These are phyloP conservation scores for Astreopora myriophthalma DNA, from an alignment of 64 coral and sea anemone species.

Conservation along the genomic window DNA sequence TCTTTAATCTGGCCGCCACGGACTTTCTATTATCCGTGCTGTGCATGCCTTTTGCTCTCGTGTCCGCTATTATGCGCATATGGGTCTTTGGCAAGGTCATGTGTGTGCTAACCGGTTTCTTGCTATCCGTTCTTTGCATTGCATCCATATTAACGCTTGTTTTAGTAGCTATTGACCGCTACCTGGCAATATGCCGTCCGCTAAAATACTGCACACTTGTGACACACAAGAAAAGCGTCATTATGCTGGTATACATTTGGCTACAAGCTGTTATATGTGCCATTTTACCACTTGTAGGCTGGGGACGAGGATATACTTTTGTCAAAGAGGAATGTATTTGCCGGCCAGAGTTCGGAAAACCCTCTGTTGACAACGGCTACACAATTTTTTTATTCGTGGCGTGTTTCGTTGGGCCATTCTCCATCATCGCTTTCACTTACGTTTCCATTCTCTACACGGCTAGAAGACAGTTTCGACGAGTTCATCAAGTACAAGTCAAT, in stretches of 20 bases:
- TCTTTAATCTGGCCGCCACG: conserved; percentile 83
- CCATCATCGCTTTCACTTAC: conserved; percentile 73
- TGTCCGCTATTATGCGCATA: conserved; percentile 59
- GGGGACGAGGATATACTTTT: conserved; percentile 78
- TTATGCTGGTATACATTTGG: conserved; percentile 80
- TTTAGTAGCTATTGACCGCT: conserved; percentile 85
- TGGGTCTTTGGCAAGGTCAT: conserved; percentile 82
- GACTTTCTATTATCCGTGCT: conserved; percentile 81
- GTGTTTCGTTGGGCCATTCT: conserved; percentile 77
- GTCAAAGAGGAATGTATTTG: conserved; percentile 71
- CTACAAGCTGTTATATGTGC: conserved; percentile 61
- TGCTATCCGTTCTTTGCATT: conserved; percentile 83
- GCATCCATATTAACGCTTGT: conserved; percentile 81
- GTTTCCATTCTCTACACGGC: conserved; percentile 86
- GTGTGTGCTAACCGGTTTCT: conserved; percentile 68
- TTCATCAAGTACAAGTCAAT: conserved; percentile 60
- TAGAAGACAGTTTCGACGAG: conserved; percentile 77
- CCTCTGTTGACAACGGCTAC: conserved; percentile 77
- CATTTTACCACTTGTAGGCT: conserved; percentile 66
- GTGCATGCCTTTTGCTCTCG: conserved; percentile 82
- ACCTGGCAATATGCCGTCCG: conserved; percentile 83
- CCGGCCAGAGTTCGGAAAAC: conserved; percentile 75
- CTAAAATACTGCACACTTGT: conserved; percentile 74
- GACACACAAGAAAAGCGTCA: conserved; percentile 37
- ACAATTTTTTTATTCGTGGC: conserved; percentile 84